Base-by-base conservation (phyloP, 2,113 vertebrate genomes). In the Perca schrenkii region DNA sequence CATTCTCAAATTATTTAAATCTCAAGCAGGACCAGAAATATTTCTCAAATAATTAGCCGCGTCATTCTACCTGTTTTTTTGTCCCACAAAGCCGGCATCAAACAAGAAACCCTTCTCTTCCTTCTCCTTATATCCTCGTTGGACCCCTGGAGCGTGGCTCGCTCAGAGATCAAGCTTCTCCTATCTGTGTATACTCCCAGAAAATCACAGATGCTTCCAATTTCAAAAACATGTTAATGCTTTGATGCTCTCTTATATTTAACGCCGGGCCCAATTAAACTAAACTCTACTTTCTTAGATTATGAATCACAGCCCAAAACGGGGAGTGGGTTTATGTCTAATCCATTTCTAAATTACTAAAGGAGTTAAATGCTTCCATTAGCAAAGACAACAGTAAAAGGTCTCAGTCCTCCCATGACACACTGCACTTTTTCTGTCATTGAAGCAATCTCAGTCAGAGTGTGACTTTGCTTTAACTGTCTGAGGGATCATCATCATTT, bases 121-220 rank as follows among this genome's bases (percentile, higher is more conserved):
- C 61, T n/a, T 62, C 60, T 68, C 47, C 61, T 75, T 15, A 25
- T 73, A 36, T 84, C 64, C 63, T 81, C 3, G 8, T 34, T 28
- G 61, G 65, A 73, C 77, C 76, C 72, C 78, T 43, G 49, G 71
- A 86, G 78, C 64, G 40, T 53, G 46, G 46, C 80, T 88, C 74
- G 53, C 66, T 74, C 21, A 0, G 54, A 87, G 86, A 90, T 89
- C 73, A 84, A 86, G 82, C 4, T 67, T 57, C 57, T 47, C 50
- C 36, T 40, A 66, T 74, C 61, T 64, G 56, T 19, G 13, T 16
- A 12, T 21, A 71, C 43, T 3, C 3, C 28, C 13, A 28, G 47
- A 83, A 80, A 83, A 62, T 82, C 69, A 72, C 40, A 64, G 54
- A 63, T 46, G 28, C 28, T 69, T 80, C 62, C 8, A 63, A 22